Base-by-base conservation (phyloP, 2,113 vertebrate species). In the Origma solitaria region DNA sequence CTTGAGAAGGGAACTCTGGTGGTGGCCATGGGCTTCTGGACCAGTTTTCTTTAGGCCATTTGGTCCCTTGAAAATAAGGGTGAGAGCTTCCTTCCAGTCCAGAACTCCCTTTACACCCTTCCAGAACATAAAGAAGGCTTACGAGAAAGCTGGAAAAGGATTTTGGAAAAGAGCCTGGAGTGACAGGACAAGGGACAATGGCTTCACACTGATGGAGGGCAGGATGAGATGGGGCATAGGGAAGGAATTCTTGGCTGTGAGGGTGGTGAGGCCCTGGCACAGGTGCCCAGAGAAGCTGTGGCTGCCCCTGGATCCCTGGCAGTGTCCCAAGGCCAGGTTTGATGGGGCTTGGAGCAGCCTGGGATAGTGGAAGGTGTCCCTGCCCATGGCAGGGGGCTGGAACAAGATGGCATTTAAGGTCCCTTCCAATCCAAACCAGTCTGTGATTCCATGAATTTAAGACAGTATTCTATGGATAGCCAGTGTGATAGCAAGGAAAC, bases 331-430 rank as follows among this genome's bases (percentile, higher is more conserved):
- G 22, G 25, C 17, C 40, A 49, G 47, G 21, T 0, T 70, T 8
- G 24, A 68, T 0, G 0, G 25, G 30, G 7, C 40, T 69, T 90
- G 10, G 42, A 83, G 35, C 40, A 35, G 0, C 6, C 31, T 70
- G 49, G 18, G 1, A 0, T 1, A 15, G 28, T 61, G 47, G 35
- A 47, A 83, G 13, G 2, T 50, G 31, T 12, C 25, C 21, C 10
- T 35, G 40, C 47, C 28, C 3, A 0, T 33, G 10, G 3, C 25
- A 54, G 22, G 21, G n/a, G 20, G 22, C 35, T 27, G 49, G 56
- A 44, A 28, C 7, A 13, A 11, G 10, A 28, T 23, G 9, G 2
- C 13, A 6, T 77, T 56, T 56, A 70, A 77, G 4, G 28, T 37
- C 18, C 18, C 15, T 70, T 90, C 64, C 56, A 70, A 24, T 12